Conservation (phyloP, 1,140 invertebrate species). For the Amyelois transitella region DNA sequence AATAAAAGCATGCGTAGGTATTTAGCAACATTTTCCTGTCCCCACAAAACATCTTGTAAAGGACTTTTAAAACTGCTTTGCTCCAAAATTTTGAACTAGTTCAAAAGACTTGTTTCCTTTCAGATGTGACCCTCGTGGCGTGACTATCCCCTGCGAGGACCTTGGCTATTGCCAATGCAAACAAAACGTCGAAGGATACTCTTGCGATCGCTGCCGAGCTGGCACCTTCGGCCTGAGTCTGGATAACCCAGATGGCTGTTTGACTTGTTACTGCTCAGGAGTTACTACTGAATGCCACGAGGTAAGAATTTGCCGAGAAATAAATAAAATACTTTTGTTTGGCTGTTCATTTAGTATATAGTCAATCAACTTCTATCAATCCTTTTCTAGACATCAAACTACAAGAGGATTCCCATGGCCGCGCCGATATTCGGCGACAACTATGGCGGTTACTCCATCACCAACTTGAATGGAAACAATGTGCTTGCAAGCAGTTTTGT, state of each 20-base stretch:
- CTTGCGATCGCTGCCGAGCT: constrained; percentile 86
- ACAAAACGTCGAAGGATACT: constrained; percentile 84
- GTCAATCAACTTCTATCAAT: too few relatives aligned
- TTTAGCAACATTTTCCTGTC: too few relatives aligned
- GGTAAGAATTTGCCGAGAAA: constrained; percentile 23
- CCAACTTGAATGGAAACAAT: constrained; percentile 37
- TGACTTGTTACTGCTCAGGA: constrained; percentile 94
- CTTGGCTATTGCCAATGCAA: constrained; percentile 76
- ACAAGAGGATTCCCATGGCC: constrained; percentile 37
- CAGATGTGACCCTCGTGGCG: constrained; percentile 62
- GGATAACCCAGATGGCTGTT: constrained; percentile 87
- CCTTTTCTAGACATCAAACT: constrained; percentile 38
- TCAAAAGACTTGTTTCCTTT: constrained; percentile 9
- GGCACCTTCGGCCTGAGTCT: constrained; percentile 89
- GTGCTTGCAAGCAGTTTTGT: constrained; percentile 51
- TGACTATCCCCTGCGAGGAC: constrained; percentile 73
- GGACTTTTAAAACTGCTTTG: too few relatives aligned
- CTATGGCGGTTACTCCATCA: constrained; percentile 50
- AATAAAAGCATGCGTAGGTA: too few relatives aligned
- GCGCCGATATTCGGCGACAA: constrained; percentile 51
- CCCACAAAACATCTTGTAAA: too few relatives aligned
- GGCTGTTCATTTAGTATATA: too few relatives aligned
- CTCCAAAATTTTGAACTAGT: too few relatives aligned
- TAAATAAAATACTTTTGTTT: constrained; percentile 2
- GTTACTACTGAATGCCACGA: constrained; percentile 84